Percentiles rank a stretch among this genome's conserved stretches.
Conservation (phyloP, 1,140 invertebrate species). For the Achatina immaculata region DNA sequence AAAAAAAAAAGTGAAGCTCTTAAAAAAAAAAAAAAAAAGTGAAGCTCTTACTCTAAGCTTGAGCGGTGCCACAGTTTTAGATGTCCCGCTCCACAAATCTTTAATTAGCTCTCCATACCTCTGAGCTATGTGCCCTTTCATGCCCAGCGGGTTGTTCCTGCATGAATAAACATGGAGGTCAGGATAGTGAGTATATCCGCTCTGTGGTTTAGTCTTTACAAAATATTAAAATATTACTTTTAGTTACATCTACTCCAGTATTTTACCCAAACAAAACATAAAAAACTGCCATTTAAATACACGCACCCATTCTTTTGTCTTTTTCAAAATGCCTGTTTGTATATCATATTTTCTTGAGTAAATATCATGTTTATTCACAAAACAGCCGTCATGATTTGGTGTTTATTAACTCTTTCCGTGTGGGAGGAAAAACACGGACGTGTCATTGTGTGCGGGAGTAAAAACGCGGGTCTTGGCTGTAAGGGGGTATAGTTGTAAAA, state of each 20-base stretch:
- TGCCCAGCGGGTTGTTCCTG: slow-evolving; percentile 84
- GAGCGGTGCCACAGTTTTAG: slow-evolving; percentile 85
- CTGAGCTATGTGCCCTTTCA: slow-evolving; percentile 85
- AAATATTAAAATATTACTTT: slow-evolving; percentile 76
- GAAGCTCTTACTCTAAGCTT: slow-evolving; percentile 78
- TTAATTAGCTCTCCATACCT: slow-evolving; percentile 88
- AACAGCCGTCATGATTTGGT: too few species aligned
- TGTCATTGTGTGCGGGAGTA: too few species aligned
- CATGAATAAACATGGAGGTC: too few species aligned
- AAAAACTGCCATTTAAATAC: not conserved
- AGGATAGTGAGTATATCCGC: too few species aligned
- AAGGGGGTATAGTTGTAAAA: too few species aligned
- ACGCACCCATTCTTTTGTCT: too few species aligned
- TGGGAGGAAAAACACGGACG: too few species aligned
- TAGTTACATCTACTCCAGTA: not conserved
- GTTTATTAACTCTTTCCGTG: too few species aligned
- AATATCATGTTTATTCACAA: too few species aligned
- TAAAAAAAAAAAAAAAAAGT: not conserved
- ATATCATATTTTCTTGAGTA: too few species aligned
- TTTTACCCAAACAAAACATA: not conserved
- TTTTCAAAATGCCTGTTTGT: too few species aligned
- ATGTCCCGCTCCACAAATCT: slow-evolving; percentile 86
- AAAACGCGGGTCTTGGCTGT: too few species aligned
- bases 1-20: slow-evolving; percentile 16
- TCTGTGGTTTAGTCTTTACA: slow-evolving; percentile 2